phyloP scores from a whole-genome alignment of 2,113 vertebrate species.

The Microtus richardsoni region DNA sequence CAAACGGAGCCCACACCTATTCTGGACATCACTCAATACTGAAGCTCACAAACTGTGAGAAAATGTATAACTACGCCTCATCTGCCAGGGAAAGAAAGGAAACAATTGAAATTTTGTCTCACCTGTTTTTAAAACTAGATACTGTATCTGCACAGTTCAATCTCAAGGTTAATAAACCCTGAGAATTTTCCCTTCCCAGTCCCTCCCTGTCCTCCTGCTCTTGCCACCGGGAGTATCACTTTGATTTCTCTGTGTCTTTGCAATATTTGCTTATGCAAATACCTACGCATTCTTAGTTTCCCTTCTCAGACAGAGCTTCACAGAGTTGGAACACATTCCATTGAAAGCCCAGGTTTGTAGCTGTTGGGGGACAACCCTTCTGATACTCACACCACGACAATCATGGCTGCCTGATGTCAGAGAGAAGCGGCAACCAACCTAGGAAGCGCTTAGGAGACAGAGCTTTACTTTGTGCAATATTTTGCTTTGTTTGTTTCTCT shows the following conservation, averaged over 20 bases:
- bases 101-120: slow-evolving; percentile 45
- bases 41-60: not conserved
- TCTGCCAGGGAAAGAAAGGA: not conserved
- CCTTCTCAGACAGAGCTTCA: slow-evolving; percentile 18
- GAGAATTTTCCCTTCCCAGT: not conserved
- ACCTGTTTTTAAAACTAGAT: slow-evolving; percentile 7
- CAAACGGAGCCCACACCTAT: not conserved
- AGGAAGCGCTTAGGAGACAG: not conserved
- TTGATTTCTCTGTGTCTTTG: not conserved
- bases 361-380: fast-evolving
- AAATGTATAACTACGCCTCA: not conserved
- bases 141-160: not conserved
- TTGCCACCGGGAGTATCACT: not conserved
- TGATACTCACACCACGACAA: not conserved
- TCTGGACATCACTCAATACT: not conserved
- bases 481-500: not conserved
- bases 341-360: not conserved
- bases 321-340: not conserved
- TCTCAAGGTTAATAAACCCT: not conserved
- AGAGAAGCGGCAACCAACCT: not conserved
- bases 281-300: slow-evolving; percentile 4
- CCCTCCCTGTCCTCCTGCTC: not conserved
- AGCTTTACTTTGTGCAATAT: not conserved
- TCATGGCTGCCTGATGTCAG: fast-evolving
- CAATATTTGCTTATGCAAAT: slow-evolving; percentile 52